These are phyloP conservation scores for western clawed frog (Xenopus tropicalis) DNA, from an alignment of 2,113 vertebrate species.

Conservation along the genomic window UCB_Xtro_10.0 CM004448.2:83782501-83783000, in stretches of 20 bases:
- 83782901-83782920: conserved; percentile 54
- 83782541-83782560: conserved; percentile 43
- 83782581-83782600: conserved; percentile 44
- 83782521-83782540: conserved; percentile 30
- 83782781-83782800: conserved; percentile 54
- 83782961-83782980: conserved; percentile 32
- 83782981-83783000: conserved; percentile 43
- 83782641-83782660: conserved; percentile 51
- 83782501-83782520: conserved; percentile 37
- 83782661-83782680: conserved; percentile 53
- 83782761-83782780: conserved; percentile 54
- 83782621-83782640: conserved; percentile 50
- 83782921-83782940: conserved; percentile 40
- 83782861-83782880: conserved; percentile 49
- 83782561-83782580: conserved; percentile 33
- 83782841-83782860: conserved; percentile 40
- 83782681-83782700: conserved; percentile 66
- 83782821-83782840: conserved; percentile 11
- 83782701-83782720: conserved; percentile 58
- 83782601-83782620: conserved; percentile 31
- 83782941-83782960: conserved; percentile 33
- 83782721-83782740: conserved; percentile 60
- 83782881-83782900: conserved; percentile 55
- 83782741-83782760: conserved; percentile 59
- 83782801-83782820: conserved; percentile 46